These are phyloP conservation scores for Agapornis roseicollis DNA, from an alignment of 2,113 vertebrate species.

Conservation along the genomic window DNA sequence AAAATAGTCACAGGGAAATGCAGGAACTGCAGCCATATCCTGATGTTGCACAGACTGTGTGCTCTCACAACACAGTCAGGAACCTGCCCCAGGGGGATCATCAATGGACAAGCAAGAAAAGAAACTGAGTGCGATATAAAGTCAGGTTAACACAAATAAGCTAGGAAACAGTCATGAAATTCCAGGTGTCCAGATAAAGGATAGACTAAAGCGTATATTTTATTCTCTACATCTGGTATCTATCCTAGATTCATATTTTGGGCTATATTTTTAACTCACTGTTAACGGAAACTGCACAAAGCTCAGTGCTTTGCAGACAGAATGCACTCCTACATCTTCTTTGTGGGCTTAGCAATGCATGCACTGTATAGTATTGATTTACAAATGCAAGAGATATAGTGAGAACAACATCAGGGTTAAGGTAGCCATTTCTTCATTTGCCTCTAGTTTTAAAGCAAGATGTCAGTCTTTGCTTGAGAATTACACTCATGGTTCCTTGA, in stretches of 20 bases:
- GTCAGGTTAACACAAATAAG: not conserved
- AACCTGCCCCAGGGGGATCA: not conserved
- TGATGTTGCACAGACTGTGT: not conserved
- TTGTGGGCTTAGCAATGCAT: not conserved
- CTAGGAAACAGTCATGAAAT: not conserved
- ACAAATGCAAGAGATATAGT: not conserved
- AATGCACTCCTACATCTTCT: not conserved
- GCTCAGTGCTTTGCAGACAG: not conserved
- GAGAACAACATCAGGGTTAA: not conserved
- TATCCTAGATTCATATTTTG: slow-evolving; percentile 18
- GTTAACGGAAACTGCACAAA: slow-evolving; percentile 7
- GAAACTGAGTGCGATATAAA: not conserved
- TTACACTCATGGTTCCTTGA: not conserved
- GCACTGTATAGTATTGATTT: not conserved
- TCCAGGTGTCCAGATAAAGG: slow-evolving; percentile 18
- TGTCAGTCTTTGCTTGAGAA: not conserved
- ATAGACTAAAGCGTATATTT: slow-evolving; percentile 11
- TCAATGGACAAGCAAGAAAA: not conserved
- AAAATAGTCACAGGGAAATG: not conserved
- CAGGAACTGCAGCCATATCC: not conserved
- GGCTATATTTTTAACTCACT: slow-evolving; percentile 22
- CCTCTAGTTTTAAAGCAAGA: not conserved
- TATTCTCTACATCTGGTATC: not conserved
- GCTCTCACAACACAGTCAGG: not conserved
- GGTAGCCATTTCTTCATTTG: not conserved